Evolutionary conservation across 1,140 invertebrate species (phyloP).

Genomic region (Zaprionus nigranus): DNA sequence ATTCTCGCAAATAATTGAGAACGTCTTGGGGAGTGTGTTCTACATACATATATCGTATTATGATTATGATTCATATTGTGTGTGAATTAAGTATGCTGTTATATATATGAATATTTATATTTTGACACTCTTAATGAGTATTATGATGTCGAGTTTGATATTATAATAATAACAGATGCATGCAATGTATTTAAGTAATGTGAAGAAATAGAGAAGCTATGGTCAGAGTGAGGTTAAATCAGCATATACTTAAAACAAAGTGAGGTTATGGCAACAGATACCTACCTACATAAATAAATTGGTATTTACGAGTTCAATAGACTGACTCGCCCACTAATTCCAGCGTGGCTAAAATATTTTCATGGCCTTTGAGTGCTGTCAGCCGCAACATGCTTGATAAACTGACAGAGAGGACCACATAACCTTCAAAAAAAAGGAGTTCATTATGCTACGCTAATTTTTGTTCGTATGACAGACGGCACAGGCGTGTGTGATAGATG

Average conservation of each 20-base stretch:
- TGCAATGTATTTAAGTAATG: not conserved
- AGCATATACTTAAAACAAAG: not conserved
- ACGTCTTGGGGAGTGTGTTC: not conserved
- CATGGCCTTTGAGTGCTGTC: slow-evolving; percentile 72
- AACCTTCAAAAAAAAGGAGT: slow-evolving; percentile 56
- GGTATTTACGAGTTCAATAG: not conserved
- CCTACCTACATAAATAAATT: too few relatives aligned
- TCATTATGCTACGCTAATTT: slow-evolving; percentile 74
- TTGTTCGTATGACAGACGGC: slow-evolving; percentile 14
- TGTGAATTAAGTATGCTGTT: too few relatives aligned
- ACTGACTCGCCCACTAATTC: slow-evolving; percentile 10
- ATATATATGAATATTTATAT: not conserved
- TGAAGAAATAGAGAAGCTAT: too few relatives aligned
- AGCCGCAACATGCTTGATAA: slow-evolving; percentile 57
- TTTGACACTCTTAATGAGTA: not conserved
- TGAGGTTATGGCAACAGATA: too few relatives aligned
- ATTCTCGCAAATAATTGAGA: not conserved
- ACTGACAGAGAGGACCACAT: slow-evolving; percentile 54
- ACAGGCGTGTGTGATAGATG: slow-evolving; percentile 5
- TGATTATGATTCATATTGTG: not conserved
- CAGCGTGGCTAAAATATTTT: slow-evolving; percentile 72
- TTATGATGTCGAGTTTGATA: not conserved
- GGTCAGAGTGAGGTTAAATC: not conserved
- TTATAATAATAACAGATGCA: not conserved
- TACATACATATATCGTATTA: not conserved